These are phyloP conservation scores for Dasysyrphus tricinctus DNA, from an alignment of 2,888 invertebrate genomes.

Conservation along the genomic window DNA sequence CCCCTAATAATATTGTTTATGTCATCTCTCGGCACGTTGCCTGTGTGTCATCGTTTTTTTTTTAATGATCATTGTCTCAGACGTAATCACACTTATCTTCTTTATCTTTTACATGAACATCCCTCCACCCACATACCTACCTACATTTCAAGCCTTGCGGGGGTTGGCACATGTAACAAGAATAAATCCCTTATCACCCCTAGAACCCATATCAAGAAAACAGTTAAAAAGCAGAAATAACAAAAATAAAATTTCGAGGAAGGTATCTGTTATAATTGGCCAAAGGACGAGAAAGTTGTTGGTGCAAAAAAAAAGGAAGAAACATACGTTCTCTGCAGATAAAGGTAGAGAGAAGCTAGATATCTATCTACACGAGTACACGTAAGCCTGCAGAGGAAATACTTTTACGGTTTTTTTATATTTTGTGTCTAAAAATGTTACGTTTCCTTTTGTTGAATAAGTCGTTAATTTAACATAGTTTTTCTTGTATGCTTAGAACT, in stretches of 20 bases:
- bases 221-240: neutral
- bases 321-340: slow-evolving; percentile 10
- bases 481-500: neutral
- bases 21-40: slow-evolving; percentile 23
- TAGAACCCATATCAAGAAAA: neutral
- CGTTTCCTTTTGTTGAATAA: neutral
- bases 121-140: neutral
- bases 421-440: neutral
- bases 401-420: neutral
- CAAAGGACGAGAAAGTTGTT: slow-evolving; percentile 8
- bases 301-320: neutral
- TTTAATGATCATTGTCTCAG: slow-evolving; percentile 14
- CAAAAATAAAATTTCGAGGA: neutral
- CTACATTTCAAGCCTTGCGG: slow-evolving; percentile 3
- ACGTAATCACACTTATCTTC: slow-evolving; percentile 14
- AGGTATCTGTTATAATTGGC: slow-evolving; percentile 11
- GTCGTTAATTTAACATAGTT: neutral
- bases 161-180: slow-evolving; percentile 12
- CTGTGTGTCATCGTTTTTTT: slow-evolving; percentile 23
- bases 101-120: neutral
- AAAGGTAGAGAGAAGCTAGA: neutral
- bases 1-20: slow-evolving; percentile 24
- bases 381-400: neutral
- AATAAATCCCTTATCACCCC: neutral
- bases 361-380: too few relatives aligned